phyloP scores from a whole-genome alignment of 2,888 invertebrate genomes.

The Melinaea marsaeus region DNA sequence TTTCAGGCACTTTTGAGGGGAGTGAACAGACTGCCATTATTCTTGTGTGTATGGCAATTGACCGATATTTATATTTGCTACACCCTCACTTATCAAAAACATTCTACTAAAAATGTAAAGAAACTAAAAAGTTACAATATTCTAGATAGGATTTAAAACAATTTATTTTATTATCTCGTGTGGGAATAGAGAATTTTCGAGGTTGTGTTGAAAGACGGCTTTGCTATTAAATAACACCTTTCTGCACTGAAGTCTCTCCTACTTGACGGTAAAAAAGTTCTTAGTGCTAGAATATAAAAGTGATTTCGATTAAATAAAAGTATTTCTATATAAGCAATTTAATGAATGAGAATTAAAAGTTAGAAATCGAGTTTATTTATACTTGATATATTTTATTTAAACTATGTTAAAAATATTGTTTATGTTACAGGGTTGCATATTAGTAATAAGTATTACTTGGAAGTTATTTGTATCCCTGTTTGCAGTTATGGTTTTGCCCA shows the following conservation, averaged over 20 bases:
- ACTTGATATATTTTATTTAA: background rate
- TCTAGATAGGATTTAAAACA: conserved; percentile 2
- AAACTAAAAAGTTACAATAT: background rate
- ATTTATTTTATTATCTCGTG: conserved; percentile 7
- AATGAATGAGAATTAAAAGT: conserved; percentile 10
- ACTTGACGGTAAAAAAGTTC: conserved; percentile 38
- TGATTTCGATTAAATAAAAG: conserved; percentile 31
- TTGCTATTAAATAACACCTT: conserved; percentile 34
- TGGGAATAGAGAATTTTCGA: conserved; percentile 25
- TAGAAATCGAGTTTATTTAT: conserved; percentile 3
- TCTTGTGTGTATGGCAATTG: conserved; percentile 93
- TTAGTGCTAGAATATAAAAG: conserved; percentile 38
- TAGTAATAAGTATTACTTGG: conserved; percentile 91
- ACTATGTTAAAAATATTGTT: background rate
- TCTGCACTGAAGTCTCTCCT: conserved; percentile 32
- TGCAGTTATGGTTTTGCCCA: conserved; percentile 88
- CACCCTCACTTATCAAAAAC: conserved; percentile 90
- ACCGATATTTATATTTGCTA: conserved; percentile 90
- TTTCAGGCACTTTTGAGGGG: conserved; percentile 90
- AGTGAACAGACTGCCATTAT: conserved; percentile 92
- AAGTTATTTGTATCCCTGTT: conserved; percentile 90
- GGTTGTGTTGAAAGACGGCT: conserved; percentile 28
- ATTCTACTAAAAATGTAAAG: conserved; percentile 91
- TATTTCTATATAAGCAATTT: conserved; percentile 10
- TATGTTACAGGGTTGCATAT: conserved; percentile 86